These are phyloP conservation scores for Drosophila novamexicana DNA, from an alignment of 1,140 invertebrate species.

Conservation along the genomic window DNA sequence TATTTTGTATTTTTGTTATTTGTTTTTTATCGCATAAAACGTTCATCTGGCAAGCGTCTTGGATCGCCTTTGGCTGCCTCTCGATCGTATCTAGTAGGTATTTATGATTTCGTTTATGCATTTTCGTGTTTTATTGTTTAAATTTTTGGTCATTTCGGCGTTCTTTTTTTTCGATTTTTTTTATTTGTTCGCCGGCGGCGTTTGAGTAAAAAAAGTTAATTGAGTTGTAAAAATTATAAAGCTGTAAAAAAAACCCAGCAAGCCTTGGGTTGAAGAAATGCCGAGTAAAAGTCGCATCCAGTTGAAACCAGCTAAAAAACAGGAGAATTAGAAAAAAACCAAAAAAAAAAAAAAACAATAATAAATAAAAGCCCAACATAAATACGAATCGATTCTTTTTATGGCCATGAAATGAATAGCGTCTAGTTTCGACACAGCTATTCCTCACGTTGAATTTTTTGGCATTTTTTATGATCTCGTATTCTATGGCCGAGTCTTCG, in stretches of 20 bases:
- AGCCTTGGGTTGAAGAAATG: conserved; percentile 31
- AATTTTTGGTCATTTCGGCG: conserved; percentile 62
- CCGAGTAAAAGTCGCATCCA: conserved; percentile 63
- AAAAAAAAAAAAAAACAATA: neutral
- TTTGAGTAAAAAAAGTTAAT: conserved; percentile 75
- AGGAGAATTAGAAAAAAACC: conserved; percentile 6
- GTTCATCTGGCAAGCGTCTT: conserved; percentile 45
- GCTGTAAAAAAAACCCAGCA: conserved; percentile 66
- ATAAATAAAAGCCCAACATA: conserved; percentile 67
- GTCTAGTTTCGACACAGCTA: conserved; percentile 48
- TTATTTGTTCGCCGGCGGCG: conserved; percentile 52
- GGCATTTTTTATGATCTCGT: conserved; percentile 56
- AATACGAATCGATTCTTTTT: conserved; percentile 65
- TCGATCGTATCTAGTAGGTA: conserved; percentile 60
- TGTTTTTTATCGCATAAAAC: conserved; percentile 53
- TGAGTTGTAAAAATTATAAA: conserved; percentile 83
- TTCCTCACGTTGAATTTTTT: conserved; percentile 50
- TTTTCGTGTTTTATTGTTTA: conserved; percentile 74
- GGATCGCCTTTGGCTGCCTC: neutral
- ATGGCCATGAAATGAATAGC: conserved; percentile 75
- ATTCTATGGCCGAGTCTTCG: conserved; percentile 4
- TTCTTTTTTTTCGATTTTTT: conserved; percentile 11
- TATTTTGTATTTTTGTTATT: conserved; percentile 35
- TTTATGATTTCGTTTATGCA: conserved; percentile 82
- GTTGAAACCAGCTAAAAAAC: conserved; percentile 58